Conservation (phyloP, 2,888 invertebrate genomes). For the Microplitis deprimator region DNA sequence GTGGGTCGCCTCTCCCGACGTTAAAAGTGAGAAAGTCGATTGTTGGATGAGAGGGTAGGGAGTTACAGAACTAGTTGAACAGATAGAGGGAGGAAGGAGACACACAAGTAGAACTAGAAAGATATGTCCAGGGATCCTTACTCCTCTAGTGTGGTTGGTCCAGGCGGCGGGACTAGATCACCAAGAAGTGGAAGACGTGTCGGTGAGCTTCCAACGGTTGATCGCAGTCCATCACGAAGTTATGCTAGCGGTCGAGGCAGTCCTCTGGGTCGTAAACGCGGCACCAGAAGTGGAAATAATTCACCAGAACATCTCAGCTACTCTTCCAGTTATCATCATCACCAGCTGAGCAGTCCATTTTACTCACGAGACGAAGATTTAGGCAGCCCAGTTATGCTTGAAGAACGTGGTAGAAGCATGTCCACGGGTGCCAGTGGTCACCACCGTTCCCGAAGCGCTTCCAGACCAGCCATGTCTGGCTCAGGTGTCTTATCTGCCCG, state of each 20-base stretch:
- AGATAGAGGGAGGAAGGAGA: slow-evolving; percentile 26
- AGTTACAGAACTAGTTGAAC: slow-evolving; percentile 2
- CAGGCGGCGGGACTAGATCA: slow-evolving; percentile 77
- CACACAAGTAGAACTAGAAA: slow-evolving; percentile 28
- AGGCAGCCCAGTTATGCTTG: slow-evolving; percentile 88
- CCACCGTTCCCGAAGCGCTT: slow-evolving; percentile 86
- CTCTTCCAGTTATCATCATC: slow-evolving; percentile 65
- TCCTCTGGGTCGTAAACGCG: slow-evolving; percentile 74
- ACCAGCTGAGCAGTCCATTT: slow-evolving; percentile 73
- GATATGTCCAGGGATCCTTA: slow-evolving; percentile 78
- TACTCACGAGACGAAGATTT: slow-evolving; percentile 81
- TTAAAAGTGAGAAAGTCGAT: slow-evolving; percentile 39
- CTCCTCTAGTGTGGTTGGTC: slow-evolving; percentile 76
- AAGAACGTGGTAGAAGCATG: slow-evolving; percentile 79
- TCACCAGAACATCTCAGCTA: slow-evolving; percentile 75
- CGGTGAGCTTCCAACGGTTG: slow-evolving; percentile 86
- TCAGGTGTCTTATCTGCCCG: slow-evolving; percentile 71
- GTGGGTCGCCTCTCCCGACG: slow-evolving; percentile 38
- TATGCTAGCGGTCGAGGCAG: slow-evolving; percentile 79
- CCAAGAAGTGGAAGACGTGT: slow-evolving; percentile 77
- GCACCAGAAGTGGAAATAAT: slow-evolving; percentile 75
- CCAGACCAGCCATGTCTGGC: slow-evolving; percentile 77
- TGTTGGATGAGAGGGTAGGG: slow-evolving; percentile 31
- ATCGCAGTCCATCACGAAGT: slow-evolving; percentile 89
- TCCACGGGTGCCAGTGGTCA: slow-evolving; percentile 76